Evolutionary conservation across 2,888 invertebrate species (phyloP), one percentile per base, ranked within the genome.

Genomic region (Sympetrum striolatum): DNA sequence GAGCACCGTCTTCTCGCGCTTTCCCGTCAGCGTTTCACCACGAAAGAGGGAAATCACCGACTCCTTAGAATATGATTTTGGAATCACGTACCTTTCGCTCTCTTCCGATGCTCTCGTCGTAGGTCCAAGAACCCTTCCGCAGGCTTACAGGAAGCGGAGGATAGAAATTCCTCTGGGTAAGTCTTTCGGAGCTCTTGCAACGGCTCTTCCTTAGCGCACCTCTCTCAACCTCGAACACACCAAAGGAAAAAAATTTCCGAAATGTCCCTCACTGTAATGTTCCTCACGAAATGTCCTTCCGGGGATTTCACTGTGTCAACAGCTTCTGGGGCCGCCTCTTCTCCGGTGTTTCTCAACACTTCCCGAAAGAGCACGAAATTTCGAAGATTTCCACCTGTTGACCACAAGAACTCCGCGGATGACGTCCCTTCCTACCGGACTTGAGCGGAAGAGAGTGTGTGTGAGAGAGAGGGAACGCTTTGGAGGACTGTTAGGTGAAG

Each of bases 401-500:
- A 12, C 73, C 73, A 73, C 73, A 10, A 53, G 53, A 53, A 73
- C 35, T 37, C 31, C 39, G 60, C 25, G 37, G 22, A 39, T 18
- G 14, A n/a, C 10, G 25, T 44, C 44, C 37, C 44, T 48, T 25
- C 44, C 2, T 44, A n/a, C 86, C 37, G 37, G 60, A 31, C 58
- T n/a, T 22, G 37, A 8, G 35, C 53, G 82, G 73, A 31, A 35
- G 60, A 35, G 60, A 22, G 31, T 44, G 44, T 44, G 22, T 15
- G 44, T 8, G 58, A 35, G 60, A 53, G 86, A 60, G 60, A 60
- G 86, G 58, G 81, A 81, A 86, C 86, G 86, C 58, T 64, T 60
- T 64, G 86, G 86, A 86, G 86, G 86, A 86, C 86, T 86, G 86
- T 86, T 86, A 86, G 86, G 86, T 86, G 86, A 86, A 86, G 86